These are phyloP conservation scores for Leptopilina clavipes DNA, from an alignment of 1,140 invertebrate species.

Conservation along the genomic window DNA sequence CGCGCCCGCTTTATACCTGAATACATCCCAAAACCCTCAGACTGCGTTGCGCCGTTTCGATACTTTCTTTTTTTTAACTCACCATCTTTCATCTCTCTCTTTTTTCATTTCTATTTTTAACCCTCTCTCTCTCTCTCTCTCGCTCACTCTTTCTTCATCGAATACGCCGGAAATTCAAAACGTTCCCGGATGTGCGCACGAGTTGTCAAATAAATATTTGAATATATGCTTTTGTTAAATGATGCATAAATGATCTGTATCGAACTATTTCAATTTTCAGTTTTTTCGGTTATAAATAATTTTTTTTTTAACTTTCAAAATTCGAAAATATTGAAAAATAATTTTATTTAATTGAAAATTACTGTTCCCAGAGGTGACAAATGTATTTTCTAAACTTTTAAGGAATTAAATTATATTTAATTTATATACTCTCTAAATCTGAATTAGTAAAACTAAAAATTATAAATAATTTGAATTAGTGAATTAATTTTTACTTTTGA, in stretches of 20 bases:
- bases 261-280: background rate
- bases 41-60: slow-evolving; percentile 61
- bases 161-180: slow-evolving; percentile 30
- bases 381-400: too few relatives aligned
- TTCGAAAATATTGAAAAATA: too few relatives aligned
- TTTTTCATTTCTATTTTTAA: slow-evolving; percentile 12
- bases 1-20: slow-evolving; percentile 51
- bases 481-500: too few relatives aligned
- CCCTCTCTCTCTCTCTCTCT: background rate
- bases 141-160: background rate
- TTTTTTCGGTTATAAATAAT: too few relatives aligned
- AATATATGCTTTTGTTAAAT: slow-evolving; percentile 7
- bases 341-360: too few relatives aligned
- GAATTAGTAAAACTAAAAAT: too few relatives aligned
- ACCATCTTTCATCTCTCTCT: slow-evolving; percentile 8
- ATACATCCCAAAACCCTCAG: slow-evolving; percentile 48
- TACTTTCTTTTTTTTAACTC: slow-evolving; percentile 34
- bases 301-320: too few relatives aligned
- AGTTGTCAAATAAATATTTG: slow-evolving; percentile 6
- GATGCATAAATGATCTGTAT: background rate
- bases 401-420: too few relatives aligned
- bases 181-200: slow-evolving; percentile 1
- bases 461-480: too few relatives aligned
- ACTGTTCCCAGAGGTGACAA: too few relatives aligned
- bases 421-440: too few relatives aligned